Base-by-base conservation (phyloP, 1,140 invertebrate species). In the Heliconius congener region DNA sequence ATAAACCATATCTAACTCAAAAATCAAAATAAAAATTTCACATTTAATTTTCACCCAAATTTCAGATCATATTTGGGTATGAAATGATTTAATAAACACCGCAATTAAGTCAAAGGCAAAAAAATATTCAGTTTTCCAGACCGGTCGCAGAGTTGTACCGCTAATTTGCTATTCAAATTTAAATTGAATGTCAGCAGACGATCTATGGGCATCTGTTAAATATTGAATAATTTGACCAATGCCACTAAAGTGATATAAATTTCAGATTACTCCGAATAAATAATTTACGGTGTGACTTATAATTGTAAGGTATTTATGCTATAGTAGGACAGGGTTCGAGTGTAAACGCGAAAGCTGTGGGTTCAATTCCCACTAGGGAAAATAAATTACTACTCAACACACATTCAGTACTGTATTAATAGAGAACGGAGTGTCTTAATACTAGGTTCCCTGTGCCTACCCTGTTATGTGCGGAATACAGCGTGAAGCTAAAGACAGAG, bases 101-200 rank as follows among this genome's bases (percentile, higher is more conserved):
- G 77, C 83, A 83, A 86, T 86, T 82, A 84, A 77, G 77, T 82
- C 60, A 79, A 76, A 76, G 79, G 79, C 80, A 88, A 87, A 88
- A 34, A 88, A 86, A 83, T 88, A 87, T 89, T 86, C 81, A 87
- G 83, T 87, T 85, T 86, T 83, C 73, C 71, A 76, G 81, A 84
- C 81, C 82, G 81, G 84, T 85, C 85, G 82, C 80, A 79, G 84
- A 89, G 89, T 88, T 88, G 88, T 90, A 83, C 86, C 85, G 82
- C 82, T 82, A 86, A 91, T 90, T 91, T 91, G 87, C 79, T 73
- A 91, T 90, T 91, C 89, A 91, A 90, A 91, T 91, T 88, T 84
- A 87, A 86, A 90, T 89, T 83, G 87, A 79, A 84, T 86, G 87
- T 88, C 88, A 85, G 82, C 82, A 81, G 80, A 81, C 80, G 76